These are phyloP conservation scores for Drosophila punjabiensis DNA, from an alignment of 1,140 invertebrate species.

Conservation along the genomic window DNA sequence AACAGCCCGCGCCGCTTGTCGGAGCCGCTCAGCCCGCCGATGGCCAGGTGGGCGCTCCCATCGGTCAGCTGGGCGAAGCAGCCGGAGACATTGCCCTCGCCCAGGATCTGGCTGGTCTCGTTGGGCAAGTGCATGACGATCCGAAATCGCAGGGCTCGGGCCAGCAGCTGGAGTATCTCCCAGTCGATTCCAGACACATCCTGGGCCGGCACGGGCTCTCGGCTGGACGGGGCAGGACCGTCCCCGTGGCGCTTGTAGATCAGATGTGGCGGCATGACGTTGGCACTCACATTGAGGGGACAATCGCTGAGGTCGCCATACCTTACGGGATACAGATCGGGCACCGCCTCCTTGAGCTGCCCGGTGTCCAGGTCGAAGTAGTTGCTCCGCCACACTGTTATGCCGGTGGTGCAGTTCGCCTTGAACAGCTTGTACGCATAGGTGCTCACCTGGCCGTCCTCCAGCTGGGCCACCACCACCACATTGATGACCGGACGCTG, in stretches of 20 bases:
- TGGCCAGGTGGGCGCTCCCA: constrained; percentile 42
- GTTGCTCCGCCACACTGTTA: constrained; percentile 35
- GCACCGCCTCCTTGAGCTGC: background rate
- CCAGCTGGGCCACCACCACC: constrained; percentile 42
- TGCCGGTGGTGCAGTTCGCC: constrained; percentile 20
- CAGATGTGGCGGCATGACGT: constrained; percentile 61
- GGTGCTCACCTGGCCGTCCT: constrained; percentile 24
- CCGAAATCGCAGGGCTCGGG: constrained; percentile 38
- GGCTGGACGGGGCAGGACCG: background rate
- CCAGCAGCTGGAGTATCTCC: constrained; percentile 56
- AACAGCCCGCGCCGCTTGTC: constrained; percentile 47
- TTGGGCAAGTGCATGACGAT: constrained; percentile 36
- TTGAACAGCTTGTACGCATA: constrained; percentile 54
- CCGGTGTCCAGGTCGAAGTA: constrained; percentile 14
- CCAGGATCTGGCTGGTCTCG: constrained; percentile 52
- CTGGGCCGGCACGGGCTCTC: constrained; percentile 6
- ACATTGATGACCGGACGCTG: constrained; percentile 40
- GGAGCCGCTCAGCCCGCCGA: constrained; percentile 65
- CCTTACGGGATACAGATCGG: constrained; percentile 48
- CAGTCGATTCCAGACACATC: constrained; percentile 60
- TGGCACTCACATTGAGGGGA: constrained; percentile 47
- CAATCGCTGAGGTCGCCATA: constrained; percentile 35
- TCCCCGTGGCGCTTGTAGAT: constrained; percentile 25
- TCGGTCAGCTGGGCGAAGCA: constrained; percentile 55
- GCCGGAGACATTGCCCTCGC: constrained; percentile 45